phyloP scores from a whole-genome alignment of 2,888 invertebrate genomes.

The Drosophila paramelanica region DNA sequence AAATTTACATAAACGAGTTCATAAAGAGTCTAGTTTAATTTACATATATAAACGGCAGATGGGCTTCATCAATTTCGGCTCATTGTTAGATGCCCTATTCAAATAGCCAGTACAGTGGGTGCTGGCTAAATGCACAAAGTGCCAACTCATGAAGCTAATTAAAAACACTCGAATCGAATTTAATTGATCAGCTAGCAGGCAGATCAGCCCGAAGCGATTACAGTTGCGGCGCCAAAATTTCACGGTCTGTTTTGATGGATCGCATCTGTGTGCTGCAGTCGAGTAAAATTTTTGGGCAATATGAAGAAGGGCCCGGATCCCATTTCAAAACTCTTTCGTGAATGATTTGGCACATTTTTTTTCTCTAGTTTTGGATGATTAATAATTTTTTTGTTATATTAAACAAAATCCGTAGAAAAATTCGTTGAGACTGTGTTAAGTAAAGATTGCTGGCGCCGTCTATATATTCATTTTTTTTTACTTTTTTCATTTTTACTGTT shows the following conservation, averaged over 20 bases:
- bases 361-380: slow-evolving; percentile 53
- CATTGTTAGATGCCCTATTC: slow-evolving; percentile 9
- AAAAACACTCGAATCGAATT: slow-evolving; percentile 84
- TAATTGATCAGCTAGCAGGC: slow-evolving; percentile 81
- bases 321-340: slow-evolving; percentile 52
- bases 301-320: slow-evolving; percentile 19
- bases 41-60: slow-evolving; percentile 1
- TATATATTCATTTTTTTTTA: slow-evolving; percentile 21
- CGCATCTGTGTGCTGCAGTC: slow-evolving; percentile 45
- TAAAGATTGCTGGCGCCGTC: slow-evolving; percentile 68
- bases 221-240: slow-evolving; percentile 73
- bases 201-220: slow-evolving; percentile 52
- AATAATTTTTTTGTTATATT: slow-evolving; percentile 56
- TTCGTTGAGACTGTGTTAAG: slow-evolving; percentile 46
- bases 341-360: slow-evolving; percentile 71
- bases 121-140: slow-evolving; percentile 67
- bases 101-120: slow-evolving; percentile 29
- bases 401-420: slow-evolving; percentile 49
- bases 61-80: slow-evolving; percentile 5
- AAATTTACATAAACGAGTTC: not conserved
- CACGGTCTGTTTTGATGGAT: slow-evolving; percentile 70
- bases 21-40: not conserved
- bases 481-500: slow-evolving; percentile 23
- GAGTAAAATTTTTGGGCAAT: slow-evolving; percentile 17
- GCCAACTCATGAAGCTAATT: slow-evolving; percentile 83